phyloP scores from a whole-genome alignment of 1,140 invertebrate species.

The Muscidifurax raptorellus region DNA sequence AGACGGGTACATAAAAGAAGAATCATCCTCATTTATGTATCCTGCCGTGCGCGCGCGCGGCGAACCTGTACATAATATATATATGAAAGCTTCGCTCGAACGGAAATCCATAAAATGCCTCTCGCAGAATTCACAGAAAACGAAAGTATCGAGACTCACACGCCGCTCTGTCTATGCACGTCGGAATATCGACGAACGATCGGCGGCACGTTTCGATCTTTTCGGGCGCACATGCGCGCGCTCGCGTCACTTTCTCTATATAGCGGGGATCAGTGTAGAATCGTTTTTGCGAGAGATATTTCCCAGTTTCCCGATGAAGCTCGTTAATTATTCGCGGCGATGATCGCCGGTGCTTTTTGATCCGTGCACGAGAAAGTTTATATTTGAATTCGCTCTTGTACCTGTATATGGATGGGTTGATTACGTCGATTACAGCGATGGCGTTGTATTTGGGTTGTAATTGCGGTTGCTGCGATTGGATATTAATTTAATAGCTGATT shows the following conservation, averaged over 20 bases:
- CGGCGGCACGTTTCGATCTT: constrained; percentile 43
- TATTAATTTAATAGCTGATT: too few species aligned
- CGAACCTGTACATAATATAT: neutral
- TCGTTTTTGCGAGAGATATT: neutral
- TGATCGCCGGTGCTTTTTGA: neutral
- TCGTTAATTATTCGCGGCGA: constrained; percentile 23
- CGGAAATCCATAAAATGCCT: neutral
- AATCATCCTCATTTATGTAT: constrained; percentile 15
- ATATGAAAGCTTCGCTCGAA: neutral
- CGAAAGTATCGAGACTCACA: neutral
- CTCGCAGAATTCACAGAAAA: neutral
- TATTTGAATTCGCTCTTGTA: neutral
- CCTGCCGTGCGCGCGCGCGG: too few species aligned
- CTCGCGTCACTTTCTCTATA: constrained; percentile 36
- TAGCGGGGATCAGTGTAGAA: neutral
- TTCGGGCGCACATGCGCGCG: constrained; percentile 42
- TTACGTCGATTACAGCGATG: too few species aligned
- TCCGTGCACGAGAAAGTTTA: constrained; percentile 13
- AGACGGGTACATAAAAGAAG: neutral
- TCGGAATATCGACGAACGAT: constrained; percentile 19
- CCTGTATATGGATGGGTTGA: neutral
- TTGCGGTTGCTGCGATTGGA: too few species aligned
- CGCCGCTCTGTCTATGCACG: neutral
- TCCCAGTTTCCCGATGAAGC: neutral
- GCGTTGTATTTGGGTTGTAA: too few species aligned